Percentiles rank a stretch among this genome's conserved stretches.
These are phyloP conservation scores for Plodia interpunctella DNA, from an alignment of 1,140 invertebrate species.

Conservation along the genomic window DNA sequence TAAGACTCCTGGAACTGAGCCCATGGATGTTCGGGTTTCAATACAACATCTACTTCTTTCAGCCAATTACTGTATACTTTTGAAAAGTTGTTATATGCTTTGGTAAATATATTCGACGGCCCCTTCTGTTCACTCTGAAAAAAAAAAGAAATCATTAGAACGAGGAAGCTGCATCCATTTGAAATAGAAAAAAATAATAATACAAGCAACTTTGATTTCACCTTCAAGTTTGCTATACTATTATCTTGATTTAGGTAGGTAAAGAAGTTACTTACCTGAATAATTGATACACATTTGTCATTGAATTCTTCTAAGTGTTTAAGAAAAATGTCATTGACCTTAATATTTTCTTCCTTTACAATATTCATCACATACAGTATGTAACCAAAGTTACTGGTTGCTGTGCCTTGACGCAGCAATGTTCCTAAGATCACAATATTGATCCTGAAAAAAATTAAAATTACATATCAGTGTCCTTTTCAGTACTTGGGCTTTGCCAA, in stretches of 20 bases:
- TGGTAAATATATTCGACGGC: slow-evolving; percentile 23
- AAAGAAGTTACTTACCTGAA: slow-evolving; percentile 48
- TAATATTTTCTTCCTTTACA: slow-evolving; percentile 78
- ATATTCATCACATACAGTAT: slow-evolving; percentile 82
- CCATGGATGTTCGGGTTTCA: slow-evolving; percentile 79
- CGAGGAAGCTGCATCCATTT: too few relatives aligned
- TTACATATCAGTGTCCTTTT: too few relatives aligned
- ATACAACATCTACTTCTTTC: slow-evolving; percentile 70
- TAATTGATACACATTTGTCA: slow-evolving; percentile 60
- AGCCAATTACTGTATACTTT: slow-evolving; percentile 72
- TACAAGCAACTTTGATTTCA: too few relatives aligned
- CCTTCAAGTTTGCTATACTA: too few relatives aligned
- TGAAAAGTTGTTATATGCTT: slow-evolving; percentile 49
- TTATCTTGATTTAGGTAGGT: too few relatives aligned
- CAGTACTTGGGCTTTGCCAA: too few relatives aligned
- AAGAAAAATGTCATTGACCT: slow-evolving; percentile 78
- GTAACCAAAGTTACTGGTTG: slow-evolving; percentile 79
- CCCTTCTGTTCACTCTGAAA: slow-evolving; percentile 31
- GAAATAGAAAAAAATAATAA: too few relatives aligned
- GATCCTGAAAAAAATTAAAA: slow-evolving; percentile 70
- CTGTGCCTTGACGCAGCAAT: slow-evolving; percentile 81
- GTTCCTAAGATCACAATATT: slow-evolving; percentile 85
- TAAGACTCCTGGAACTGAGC: slow-evolving; percentile 72
- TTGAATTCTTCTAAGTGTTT: slow-evolving; percentile 76
- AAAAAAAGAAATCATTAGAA: slow-evolving; percentile 8